Conservation (phyloP, 2,888 invertebrate genomes). For the Metacarcinus magister region DNA sequence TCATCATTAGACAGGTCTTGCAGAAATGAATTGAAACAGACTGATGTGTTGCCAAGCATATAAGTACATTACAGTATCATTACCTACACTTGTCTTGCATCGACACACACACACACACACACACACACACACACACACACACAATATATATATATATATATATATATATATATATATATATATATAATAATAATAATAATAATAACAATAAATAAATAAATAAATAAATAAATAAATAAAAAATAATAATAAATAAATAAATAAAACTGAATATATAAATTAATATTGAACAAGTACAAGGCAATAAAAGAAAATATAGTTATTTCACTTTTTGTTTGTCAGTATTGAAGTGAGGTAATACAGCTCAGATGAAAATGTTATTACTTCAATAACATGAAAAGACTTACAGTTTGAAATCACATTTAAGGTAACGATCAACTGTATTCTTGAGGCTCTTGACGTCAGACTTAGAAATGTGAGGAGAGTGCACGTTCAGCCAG, state of each 20-base stretch:
- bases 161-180: too few relatives aligned
- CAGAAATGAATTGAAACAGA: neutral
- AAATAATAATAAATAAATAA: too few relatives aligned
- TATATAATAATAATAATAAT: too few relatives aligned
- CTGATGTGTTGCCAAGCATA: neutral
- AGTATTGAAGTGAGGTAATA: neutral
- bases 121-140: too few relatives aligned
- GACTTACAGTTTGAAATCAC: neutral
- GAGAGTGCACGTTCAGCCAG: neutral
- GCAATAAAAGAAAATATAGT: neutral
- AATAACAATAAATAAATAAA: too few relatives aligned
- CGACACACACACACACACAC: neutral
- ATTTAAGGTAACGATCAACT: neutral
- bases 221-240: too few relatives aligned
- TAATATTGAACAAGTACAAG: too few relatives aligned
- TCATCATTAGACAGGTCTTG: constrained; percentile 22
- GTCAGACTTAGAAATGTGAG: neutral
- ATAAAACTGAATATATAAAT: too few relatives aligned
- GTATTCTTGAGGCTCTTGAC: neutral
- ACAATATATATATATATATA: too few relatives aligned
- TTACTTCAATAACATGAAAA: neutral
- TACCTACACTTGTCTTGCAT: neutral
- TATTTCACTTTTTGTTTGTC: neutral
- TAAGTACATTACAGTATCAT: too few relatives aligned
- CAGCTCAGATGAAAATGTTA: neutral